Evolutionary conservation across 2,888 invertebrate genomes (phyloP), one percentile per base, ranked within the genome.

Genomic region (Leuctra nigra): DNA sequence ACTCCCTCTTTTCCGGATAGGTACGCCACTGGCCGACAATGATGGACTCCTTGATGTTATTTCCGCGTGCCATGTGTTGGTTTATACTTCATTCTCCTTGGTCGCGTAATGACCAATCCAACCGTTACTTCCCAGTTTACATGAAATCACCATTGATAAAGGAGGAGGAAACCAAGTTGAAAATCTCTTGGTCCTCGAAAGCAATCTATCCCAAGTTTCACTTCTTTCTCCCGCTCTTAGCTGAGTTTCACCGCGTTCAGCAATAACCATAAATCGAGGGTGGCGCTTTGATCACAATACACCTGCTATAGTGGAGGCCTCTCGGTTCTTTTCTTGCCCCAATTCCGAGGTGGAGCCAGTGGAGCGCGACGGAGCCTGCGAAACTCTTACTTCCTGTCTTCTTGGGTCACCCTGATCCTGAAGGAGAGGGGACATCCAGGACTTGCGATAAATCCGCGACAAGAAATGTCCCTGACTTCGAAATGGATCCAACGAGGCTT

Each of bases 261-360:
- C 33, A 35, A 50, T 50, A 50, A 50, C 33, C 50, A 50, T 50
- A 50, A 50, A 50, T 50, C 50, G 18, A 18, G 9, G n/a, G n/a
- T 22, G 22, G 4, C 44, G 11, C 25, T 47, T 22, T 22, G n/a
- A 24, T 22, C 47, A 47, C 50, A 35, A 16, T 33, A 35, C 33
- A 33, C n/a, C 48, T 29, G 33, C 33, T 50, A 18, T 50, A 14
- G 2, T 50, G 20, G 16, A 33, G 20, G 20, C 33, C 13, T n/a
- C 18, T 16, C 33, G 13, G 16, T 35, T 29, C 38, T n/a, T 38
- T 38, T 14, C 16, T 38, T n/a, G n/a, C 11, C 41, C 41, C n/a
- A 41, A 16, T 6, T 41, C 20, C 29, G 3, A 20, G 41, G 41
- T 11, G 41, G 41, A 11, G 36, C 36, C 4, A 36, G 4, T 11